Base-by-base conservation (phyloP, 2,888 invertebrate species). In the Eupeodes luniger region DNA sequence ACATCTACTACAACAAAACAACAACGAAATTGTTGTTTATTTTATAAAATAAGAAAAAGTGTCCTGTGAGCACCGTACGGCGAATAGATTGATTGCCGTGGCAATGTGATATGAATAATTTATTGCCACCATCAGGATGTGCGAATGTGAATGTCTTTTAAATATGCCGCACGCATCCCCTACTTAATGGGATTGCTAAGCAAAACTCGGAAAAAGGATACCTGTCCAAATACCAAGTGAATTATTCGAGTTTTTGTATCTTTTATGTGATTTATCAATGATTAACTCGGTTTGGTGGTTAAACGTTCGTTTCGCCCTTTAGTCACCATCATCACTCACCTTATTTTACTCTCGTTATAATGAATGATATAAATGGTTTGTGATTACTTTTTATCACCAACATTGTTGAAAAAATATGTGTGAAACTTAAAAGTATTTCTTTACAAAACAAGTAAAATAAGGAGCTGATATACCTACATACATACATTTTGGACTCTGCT, bases 101-200 rank as follows among this genome's bases (percentile, higher is more conserved):
- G 70, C 76, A 79, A 80, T 87, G 86, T 76, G 79, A 87, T 83
- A 83, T 79, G 83, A 87, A 87, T 87, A 87, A 83, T 83, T 83
- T 87, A 83, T 83, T 87, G 57, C 61, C 57, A 59, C 57, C 76
- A 59, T 51, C 76, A 75, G 64, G 55, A 77, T 77, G 70, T 59
- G 55, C 61, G 49, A 27, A 76, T 16, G 67, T 49, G 49, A 61
- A 67, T 74, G 64, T 69, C 57, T 66, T 16, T 70, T 61, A 81
- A 85, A 77, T 81, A 76, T 80, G 80, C 57, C 66, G 61, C 53
- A 66, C 69, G 55, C 64, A 75, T 78, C 61, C 51, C 62, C 51
- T 61, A 14, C 61, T 51, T 74, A 80, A 83, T 76, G 76, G 79
- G 79, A 75, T 72, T 72, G 62, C 61, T 86, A 75, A 69, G 69